Evolutionary conservation across 2,113 vertebrate genomes (phyloP).

Genomic region (Burhinus bistriatus): DNA sequence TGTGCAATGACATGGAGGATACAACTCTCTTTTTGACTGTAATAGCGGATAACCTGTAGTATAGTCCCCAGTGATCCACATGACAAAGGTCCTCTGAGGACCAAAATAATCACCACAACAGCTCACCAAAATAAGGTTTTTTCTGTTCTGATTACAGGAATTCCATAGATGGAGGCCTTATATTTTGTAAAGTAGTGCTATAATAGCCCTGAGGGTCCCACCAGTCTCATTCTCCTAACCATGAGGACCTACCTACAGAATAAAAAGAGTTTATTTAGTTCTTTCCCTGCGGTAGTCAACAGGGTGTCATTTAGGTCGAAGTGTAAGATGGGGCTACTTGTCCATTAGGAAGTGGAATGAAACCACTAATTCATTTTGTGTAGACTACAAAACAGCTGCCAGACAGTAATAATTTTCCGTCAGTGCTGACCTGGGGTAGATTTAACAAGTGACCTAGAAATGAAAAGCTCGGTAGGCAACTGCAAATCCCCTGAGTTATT

Average conservation of each 20-base stretch:
- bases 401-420: slow-evolving; percentile 57
- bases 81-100: not conserved
- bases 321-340: slow-evolving; percentile 55
- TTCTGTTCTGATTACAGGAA: not conserved
- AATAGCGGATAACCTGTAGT: not conserved
- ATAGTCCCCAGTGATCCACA: not conserved
- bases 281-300: not conserved
- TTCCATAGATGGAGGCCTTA: not conserved
- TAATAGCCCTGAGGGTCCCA: not conserved
- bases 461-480: slow-evolving; percentile 43
- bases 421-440: slow-evolving; percentile 46
- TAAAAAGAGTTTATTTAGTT: slow-evolving; percentile 27
- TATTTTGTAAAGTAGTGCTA: not conserved
- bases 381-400: slow-evolving; percentile 52
- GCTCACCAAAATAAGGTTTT: not conserved
- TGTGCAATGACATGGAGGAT: not conserved
- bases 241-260: not conserved
- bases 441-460: slow-evolving; percentile 67
- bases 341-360: slow-evolving; percentile 56
- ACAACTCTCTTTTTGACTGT: not conserved
- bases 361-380: slow-evolving; percentile 59
- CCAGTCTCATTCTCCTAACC: not conserved
- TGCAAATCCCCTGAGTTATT: slow-evolving; percentile 51
- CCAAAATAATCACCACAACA: not conserved
- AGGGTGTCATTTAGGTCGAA: slow-evolving; percentile 30